These are phyloP conservation scores for Tethya wilhelma DNA, from an alignment of 37 sponge, comb jelly and placozoan genomes.

Conservation along the genomic window DNA sequence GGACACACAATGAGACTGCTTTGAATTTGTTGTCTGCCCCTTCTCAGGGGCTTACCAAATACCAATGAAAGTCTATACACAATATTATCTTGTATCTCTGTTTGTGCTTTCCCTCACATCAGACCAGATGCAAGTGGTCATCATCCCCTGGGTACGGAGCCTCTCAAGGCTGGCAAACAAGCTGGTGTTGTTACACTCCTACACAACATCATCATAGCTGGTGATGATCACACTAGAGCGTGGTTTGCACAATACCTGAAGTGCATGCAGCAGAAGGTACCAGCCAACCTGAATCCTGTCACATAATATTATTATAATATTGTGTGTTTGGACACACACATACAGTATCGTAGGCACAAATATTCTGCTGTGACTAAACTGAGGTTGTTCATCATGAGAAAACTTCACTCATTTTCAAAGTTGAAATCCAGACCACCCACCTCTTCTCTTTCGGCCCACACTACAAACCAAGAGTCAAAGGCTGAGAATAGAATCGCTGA, in stretches of 20 bases:
- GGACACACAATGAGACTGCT: too few relatives aligned
- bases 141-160: too few relatives aligned
- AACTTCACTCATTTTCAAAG: slow-evolving; percentile 39
- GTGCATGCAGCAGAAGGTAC: slow-evolving; percentile 78
- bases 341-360: slow-evolving; percentile 57
- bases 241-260: slow-evolving; percentile 84
- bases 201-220: slow-evolving; percentile 58
- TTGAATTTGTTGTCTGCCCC: too few relatives aligned
- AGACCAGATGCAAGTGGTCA: too few relatives aligned
- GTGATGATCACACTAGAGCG: slow-evolving; percentile 41
- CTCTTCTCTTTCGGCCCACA: not conserved
- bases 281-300: too few relatives aligned
- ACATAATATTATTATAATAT: not conserved
- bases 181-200: slow-evolving; percentile 62
- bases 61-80: too few relatives aligned
- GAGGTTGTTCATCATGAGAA: slow-evolving; percentile 47
- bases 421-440: not conserved
- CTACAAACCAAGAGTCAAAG: not conserved
- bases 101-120: too few relatives aligned
- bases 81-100: too few relatives aligned
- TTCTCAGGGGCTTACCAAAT: too few relatives aligned
- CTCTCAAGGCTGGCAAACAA: too few relatives aligned
- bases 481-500: too few relatives aligned
- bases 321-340: not conserved
- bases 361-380: slow-evolving; percentile 61